Evolutionary conservation across 2,888 invertebrate genomes (phyloP), one percentile per base, ranked within the genome.

Genomic region (Caenorhabditis afra): DNA sequence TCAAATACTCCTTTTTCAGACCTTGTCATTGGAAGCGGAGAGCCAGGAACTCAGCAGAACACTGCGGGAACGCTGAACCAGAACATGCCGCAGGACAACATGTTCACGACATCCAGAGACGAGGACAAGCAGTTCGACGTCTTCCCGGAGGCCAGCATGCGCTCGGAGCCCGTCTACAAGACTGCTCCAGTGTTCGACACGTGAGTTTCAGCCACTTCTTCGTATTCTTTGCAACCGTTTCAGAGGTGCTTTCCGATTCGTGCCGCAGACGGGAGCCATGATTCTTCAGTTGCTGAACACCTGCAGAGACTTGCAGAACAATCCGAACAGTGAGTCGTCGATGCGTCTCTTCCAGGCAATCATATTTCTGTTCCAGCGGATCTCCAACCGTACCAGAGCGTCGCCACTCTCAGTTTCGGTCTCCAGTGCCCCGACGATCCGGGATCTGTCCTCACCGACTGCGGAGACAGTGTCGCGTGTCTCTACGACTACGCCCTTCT

Each of bases 111-210:
- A 7, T 87, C 81, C 0, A 85, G 77, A 50, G 89, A 89, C 44
- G 89, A 90, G 47, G 89, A 89, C 68, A 88, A 87, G 58, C 82
- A 84, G 50, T 89, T 90, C 75, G 88, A 89, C 37, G 89, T 88
- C 16, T 89, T 89, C 82, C 89, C 89, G 7, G 89, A 89, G 64
- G 85, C 88, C 14, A 73, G 77, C 18, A 81, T 84, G 66, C 81
- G 87, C 58, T 81, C 81, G 12, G 81, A 73, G 35, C 88, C 89
- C 12, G 84, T 89, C 58, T 89, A 85, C 79, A 88, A 87, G 68
- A 84, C 86, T 1, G 87, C 89, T 5, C 79, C 82, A 8, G 67
- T 80, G 5, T 89, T 85, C 61, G 85, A 87, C 59, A 86, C 86
- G 87, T 88, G 67, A 59, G 81, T 80, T 35, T 18, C 12, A 12